Percentiles rank a stretch among this genome's conserved stretches.
Evolutionary conservation across 2,888 invertebrate species (phyloP).

Genomic region (Ceratothoa steindachneri): DNA sequence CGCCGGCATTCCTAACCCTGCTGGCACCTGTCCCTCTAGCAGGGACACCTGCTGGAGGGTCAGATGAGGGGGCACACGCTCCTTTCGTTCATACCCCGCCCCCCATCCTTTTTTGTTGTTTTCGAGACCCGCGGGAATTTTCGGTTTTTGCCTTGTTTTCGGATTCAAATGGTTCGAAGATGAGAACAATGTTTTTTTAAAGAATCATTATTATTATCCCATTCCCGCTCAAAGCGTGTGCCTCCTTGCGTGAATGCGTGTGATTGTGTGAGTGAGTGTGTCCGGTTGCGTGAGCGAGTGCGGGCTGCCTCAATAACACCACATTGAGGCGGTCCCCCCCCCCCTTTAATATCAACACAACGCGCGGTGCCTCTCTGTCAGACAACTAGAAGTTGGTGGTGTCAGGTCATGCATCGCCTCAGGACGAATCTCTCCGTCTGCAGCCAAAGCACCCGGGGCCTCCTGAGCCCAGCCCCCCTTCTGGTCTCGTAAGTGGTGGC

Average conservation of each 20-base stretch:
- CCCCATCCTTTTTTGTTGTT: too few relatives aligned
- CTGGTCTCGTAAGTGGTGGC: conserved; percentile 11
- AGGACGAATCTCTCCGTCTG: background rate
- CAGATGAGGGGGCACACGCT: conserved; percentile 13
- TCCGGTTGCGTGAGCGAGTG: background rate
- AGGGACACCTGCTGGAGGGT: background rate
- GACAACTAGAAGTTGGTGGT: background rate
- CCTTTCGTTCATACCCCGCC: background rate
- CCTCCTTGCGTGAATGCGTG: conserved; percentile 5
- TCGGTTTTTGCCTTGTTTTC: too few relatives aligned
- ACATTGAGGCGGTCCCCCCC: background rate
- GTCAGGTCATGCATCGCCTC: background rate
- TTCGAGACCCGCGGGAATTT: too few relatives aligned
- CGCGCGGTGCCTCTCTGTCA: conserved; percentile 1
- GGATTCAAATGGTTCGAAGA: too few relatives aligned
- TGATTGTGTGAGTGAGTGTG: background rate
- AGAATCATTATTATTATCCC: background rate
- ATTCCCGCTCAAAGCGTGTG: conserved; percentile 1
- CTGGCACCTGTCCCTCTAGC: conserved; percentile 5
- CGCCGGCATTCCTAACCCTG: background rate
- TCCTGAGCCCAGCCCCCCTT: background rate
- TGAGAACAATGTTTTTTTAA: background rate
- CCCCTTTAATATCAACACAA: background rate
- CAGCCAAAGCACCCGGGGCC: background rate
- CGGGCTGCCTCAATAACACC: background rate